Evolutionary conservation across 2,797 vertebrate species (phyloP), one percentile per base, ranked within the genome.

Genomic region (Labroides dimidiatus): DNA sequence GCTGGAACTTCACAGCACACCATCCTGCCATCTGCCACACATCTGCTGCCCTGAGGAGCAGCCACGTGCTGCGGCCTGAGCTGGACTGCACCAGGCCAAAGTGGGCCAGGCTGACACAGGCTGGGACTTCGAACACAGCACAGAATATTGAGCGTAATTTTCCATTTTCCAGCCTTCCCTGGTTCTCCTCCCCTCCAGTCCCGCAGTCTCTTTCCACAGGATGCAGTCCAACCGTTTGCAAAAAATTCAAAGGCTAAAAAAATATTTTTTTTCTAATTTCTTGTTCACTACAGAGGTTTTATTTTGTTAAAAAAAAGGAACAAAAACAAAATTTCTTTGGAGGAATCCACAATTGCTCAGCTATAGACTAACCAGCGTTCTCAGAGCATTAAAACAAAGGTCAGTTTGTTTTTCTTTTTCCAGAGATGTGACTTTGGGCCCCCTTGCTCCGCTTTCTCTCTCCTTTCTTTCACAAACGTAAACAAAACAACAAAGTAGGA

Each of bases 201-300:
- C 39, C 19, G 10, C n/a, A 27, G 62, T 80, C 53, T 37, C n/a
- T 63, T 70, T 44, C 69, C 60, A 53, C 69, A 76, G 17, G 39
- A 70, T 53, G 59, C 53, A 20, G 70, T 90, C 85, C 82, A 63
- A 88, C 89, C 74, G 75, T 81, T 81, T 78, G 65, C 72, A 60
- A 88, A 84, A 89, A 90, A 87, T 84, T 80, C 75, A 81, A 89
- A 93, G 74, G 82, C 85, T 90, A 90, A 89, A 93, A 93, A 93
- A 93, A 93, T 89, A 91, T 39, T 80, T 82, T 78, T 85, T 72
- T 73, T 66, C 91, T 92, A 91, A 90, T 90, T 89, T 92, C 82
- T 89, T 86, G 81, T 91, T 87, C 84, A 92, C 93, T 94, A 94
- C 92, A 88, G 93, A 93, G 91, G 90, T 93, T 93, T 93, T 81